Percentiles rank a stretch among this genome's conserved stretches.
phyloP scores from a whole-genome alignment of 2,113 vertebrate genomes.

The Onychostoma macrolepis region DNA sequence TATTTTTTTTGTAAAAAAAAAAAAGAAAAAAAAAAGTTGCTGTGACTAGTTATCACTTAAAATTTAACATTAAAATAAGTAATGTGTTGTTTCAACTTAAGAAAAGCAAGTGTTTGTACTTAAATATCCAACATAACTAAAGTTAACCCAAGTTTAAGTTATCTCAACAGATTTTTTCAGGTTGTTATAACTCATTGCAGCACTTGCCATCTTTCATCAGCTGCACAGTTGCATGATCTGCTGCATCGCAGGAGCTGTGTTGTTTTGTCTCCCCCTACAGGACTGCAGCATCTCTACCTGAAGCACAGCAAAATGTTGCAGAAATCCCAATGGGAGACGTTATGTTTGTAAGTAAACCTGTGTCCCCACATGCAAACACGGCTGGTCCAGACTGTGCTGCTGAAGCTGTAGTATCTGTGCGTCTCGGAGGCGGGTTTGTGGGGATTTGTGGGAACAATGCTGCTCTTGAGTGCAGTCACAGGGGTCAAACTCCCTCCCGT shows the following conservation, averaged over 20 bases:
- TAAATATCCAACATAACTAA: no score
- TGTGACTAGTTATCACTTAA: no score
- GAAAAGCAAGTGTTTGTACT: no score
- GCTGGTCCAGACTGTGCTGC: neutral
- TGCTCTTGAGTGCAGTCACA: conserved; percentile 43
- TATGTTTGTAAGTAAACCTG: neutral
- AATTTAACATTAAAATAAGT: no score
- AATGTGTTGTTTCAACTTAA: no score
- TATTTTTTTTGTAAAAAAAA: no score
- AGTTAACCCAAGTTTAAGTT: no score
- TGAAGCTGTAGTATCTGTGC: neutral
- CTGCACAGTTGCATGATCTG: neutral
- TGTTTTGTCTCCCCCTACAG: conserved; percentile 39
- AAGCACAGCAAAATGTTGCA: no score
- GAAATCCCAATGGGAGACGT: neutral
- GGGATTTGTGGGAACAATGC: conserved; percentile 28
- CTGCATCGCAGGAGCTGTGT: neutral
- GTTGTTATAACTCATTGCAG: no score
- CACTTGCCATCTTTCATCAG: neutral
- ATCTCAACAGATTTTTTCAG: no score
- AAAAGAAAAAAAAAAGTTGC: no score
- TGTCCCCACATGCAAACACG: neutral
- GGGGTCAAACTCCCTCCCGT: conserved; percentile 39
- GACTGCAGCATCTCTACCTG: neutral
- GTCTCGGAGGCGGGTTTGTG: neutral